A percentile compares a stretch with the other conserved stretches of the same genome.
phyloP scores from a whole-genome alignment of 1,140 invertebrate species.

The Pseudoatta argentina region DNA sequence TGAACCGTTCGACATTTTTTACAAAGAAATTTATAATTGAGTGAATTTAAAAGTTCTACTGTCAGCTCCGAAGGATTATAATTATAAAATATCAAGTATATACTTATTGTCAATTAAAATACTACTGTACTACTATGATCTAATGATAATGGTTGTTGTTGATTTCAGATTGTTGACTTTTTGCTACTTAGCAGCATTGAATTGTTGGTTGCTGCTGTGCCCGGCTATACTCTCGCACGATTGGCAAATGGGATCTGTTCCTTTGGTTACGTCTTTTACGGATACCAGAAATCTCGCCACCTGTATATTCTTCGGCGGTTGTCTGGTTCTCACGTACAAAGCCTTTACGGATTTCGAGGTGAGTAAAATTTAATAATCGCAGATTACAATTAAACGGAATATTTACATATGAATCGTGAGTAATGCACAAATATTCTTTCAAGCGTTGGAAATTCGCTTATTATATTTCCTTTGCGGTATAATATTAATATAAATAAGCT shows the following conservation, averaged over 20 bases:
- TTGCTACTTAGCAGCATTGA: conserved; percentile 93
- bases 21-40: too few relatives aligned
- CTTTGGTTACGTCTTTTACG: conserved; percentile 89
- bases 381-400: not conserved
- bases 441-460: not conserved
- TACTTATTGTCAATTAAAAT: not conserved
- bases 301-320: conserved; percentile 89
- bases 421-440: not conserved
- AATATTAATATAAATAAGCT: not conserved
- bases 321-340: conserved; percentile 88
- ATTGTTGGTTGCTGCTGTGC: conserved; percentile 93
- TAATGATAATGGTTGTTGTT: conserved; percentile 40
- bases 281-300: conserved; percentile 92
- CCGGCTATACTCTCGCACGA: conserved; percentile 93
- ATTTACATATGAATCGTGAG: not conserved
- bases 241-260: conserved; percentile 95
- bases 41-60: too few relatives aligned
- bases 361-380: conserved; percentile 62
- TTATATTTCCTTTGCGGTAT: not conserved
- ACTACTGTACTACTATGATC: not conserved
- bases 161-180: conserved; percentile 91
- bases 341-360: conserved; percentile 90
- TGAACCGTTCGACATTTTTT: too few relatives aligned
- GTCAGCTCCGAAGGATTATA: too few relatives aligned
- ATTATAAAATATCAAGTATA: too few relatives aligned